Evolutionary conservation across 2,888 invertebrate genomes (phyloP), one percentile per base, ranked within the genome.

Genomic region (Shargacucullia verbasci): DNA sequence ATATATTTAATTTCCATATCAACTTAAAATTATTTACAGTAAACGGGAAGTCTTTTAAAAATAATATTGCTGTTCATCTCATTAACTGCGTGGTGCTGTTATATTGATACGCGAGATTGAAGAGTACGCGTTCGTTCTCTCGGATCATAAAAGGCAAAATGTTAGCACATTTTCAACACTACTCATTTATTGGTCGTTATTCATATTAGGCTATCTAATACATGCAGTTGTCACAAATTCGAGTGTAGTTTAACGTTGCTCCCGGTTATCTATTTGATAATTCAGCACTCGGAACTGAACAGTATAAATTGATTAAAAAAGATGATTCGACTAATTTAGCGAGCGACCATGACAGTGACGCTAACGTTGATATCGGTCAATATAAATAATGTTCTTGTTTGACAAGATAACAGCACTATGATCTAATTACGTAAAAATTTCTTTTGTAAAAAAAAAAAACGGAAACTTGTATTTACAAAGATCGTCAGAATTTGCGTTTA

Each of bases 1-100:
- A 69, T 70, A 20, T 20, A 20, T 38, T 62, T 69, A 69, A 69
- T 71, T 73, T 69, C 49, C 59, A 58, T 69, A 45, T 54, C 33
- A 66, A 60, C 57, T 50, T 69, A 52, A 50, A 27, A 46, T 38
- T 65, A 68, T 70, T 57, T 69, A 70, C 44, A 69, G 31, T 14
- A 48, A 58, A 35, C 62, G 52, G 49, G 27, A 67, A 68, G 58
- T 71, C 65, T 70, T 52, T 65, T 45, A 40, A 13, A 41, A 49
- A 50, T 57, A 45, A 56, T 40, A 50, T 44, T 49, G 44, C 31
- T 54, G 12, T 35, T 12, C 12, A 37, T 37, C 31, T 59, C 0
- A 48, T 47, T 40, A 33, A 61, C 47, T 37, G 35, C 35, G 37
- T 44, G 25, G 38, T 59, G 40, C 34, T 34, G 39, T 35, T 2